Evolutionary conservation across 2,113 vertebrate genomes (phyloP).

Genomic region (Calypte anna): DNA sequence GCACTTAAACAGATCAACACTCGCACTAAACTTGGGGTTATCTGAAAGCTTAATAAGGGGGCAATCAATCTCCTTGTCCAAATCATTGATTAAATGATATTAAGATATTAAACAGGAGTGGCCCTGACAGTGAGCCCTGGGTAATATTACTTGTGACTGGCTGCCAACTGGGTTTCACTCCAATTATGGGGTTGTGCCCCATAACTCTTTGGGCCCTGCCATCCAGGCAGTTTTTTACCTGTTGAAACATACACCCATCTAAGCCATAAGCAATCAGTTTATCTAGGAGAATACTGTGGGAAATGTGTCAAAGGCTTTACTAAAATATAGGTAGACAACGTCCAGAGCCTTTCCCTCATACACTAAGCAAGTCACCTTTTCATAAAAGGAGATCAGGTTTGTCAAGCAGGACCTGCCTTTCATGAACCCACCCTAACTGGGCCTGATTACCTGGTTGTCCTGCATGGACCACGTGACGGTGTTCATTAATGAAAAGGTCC

Average conservation of each 20-base stretch:
- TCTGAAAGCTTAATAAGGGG: neutral
- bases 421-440: neutral
- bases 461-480: rapidly evolving
- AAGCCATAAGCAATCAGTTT: neutral
- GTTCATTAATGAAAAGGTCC: neutral
- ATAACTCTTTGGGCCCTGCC: neutral
- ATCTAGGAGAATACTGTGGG: neutral
- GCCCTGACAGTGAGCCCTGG: no score
- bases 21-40: neutral
- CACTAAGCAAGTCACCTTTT: neutral
- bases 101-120: no score
- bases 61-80: neutral
- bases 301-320: no score
- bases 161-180: neutral
- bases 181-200: no score
- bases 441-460: neutral
- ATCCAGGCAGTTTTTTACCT: neutral
- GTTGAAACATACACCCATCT: neutral
- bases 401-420: neutral
- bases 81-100: neutral
- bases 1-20: neutral
- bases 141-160: neutral
- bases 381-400: neutral
- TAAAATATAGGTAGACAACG: no score
- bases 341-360: neutral